A percentile compares a stretch with the other conserved stretches of the same genome.
Conservation (phyloP, 2,888 invertebrate species). For the Drosophila algonquin region DNA sequence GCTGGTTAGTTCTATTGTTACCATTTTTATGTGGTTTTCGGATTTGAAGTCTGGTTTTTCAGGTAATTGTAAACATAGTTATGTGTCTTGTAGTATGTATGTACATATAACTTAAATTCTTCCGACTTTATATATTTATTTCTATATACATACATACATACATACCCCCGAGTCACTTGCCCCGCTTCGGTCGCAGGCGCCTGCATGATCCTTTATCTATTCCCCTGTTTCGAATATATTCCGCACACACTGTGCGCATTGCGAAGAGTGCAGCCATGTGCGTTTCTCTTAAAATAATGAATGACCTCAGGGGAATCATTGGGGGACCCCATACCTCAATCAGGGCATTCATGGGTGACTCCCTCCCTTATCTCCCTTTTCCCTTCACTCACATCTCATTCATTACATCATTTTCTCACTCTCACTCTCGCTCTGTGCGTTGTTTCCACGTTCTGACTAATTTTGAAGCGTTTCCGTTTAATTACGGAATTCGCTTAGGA, state of each 20-base stretch:
- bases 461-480: constrained; percentile 63
- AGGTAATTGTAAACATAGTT: too few relatives aligned
- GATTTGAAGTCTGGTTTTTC: too few relatives aligned
- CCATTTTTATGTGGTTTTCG: too few relatives aligned
- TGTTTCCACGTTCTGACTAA: constrained; percentile 55
- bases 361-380: constrained; percentile 8
- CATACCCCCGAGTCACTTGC: too few relatives aligned
- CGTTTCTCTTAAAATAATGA: constrained; percentile 44
- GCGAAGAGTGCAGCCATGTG: constrained; percentile 56
- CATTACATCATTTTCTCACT: background rate
- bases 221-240: background rate
- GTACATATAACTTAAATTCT: background rate
- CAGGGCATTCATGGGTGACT: background rate
- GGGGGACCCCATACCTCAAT: background rate
- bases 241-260: constrained; percentile 15
- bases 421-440: constrained; percentile 16
- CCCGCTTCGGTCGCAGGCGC: too few relatives aligned
- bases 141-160: background rate
- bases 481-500: constrained; percentile 64
- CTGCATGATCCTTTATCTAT: background rate
- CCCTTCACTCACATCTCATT: background rate
- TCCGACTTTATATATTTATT: background rate
- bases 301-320: constrained; percentile 61
- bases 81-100: too few relatives aligned
- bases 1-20: too few relatives aligned